Conservation (phyloP, 2,113 vertebrate species). For the Gulo gulo region DNA sequence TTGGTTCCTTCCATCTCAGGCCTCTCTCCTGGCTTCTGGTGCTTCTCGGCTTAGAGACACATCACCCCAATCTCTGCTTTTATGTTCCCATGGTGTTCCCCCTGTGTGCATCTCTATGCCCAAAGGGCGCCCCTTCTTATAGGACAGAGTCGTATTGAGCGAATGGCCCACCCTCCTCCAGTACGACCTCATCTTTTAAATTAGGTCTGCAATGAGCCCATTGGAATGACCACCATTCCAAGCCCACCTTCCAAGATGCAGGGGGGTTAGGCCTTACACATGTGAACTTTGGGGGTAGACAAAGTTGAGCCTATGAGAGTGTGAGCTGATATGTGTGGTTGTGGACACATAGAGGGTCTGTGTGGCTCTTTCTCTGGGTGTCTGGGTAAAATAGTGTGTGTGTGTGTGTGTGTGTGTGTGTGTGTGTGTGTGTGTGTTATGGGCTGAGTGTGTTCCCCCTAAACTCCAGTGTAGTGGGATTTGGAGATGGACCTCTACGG, state of each 20-base stretch:
- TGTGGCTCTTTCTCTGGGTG: not conserved
- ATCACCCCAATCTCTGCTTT: not conserved
- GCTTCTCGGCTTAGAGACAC: not conserved
- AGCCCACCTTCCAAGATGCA: not conserved
- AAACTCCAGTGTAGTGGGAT: not conserved
- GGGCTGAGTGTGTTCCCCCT: not conserved
- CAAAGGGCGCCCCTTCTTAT: not conserved
- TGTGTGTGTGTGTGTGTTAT: not conserved
- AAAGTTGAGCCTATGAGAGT: not conserved
- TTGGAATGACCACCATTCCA: too few relatives aligned
- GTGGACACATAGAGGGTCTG: not conserved
- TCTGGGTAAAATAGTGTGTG: not conserved
- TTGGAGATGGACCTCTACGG: not conserved
- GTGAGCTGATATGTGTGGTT: not conserved
- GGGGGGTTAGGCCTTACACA: not conserved
- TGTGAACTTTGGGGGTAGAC: not conserved
- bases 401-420: too few relatives aligned
- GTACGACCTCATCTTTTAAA: not conserved
- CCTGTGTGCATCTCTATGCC: accelerated
- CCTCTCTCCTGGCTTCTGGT: not conserved
- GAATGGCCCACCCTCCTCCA: not conserved
- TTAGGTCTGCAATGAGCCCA: not conserved
- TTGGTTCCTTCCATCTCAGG: not conserved
- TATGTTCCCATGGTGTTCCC: not conserved
- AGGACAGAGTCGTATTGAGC: not conserved